Base-by-base conservation (phyloP, 2,113 vertebrate genomes). In the Muntiacus muntjak region DNA sequence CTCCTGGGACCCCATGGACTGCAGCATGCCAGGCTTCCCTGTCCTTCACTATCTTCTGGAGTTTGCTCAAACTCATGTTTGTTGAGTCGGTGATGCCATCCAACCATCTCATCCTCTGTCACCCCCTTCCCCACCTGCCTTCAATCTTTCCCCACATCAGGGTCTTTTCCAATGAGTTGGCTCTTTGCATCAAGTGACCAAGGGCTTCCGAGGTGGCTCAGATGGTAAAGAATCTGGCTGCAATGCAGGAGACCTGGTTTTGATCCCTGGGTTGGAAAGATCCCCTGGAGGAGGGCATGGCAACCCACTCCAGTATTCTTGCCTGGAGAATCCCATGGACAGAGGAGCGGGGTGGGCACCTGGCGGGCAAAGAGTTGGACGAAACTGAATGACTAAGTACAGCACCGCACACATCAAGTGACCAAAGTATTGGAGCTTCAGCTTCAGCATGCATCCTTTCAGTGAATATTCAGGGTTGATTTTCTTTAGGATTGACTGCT, bases 301-400 rank as follows among this genome's bases (percentile, higher is more conserved):
- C 64, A 36, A 71, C n/a, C 33, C 16, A 71, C 2, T 71, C n/a
- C 64, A 36, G 64, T 36, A 36, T 71, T 71, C 64, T 71, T 71
- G 5, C 64, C 8, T 36, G n/a, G 64, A 71, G 64, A 71, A 71
- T 71, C 17, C n/a, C 17, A 21, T 36, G 64, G n/a, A 71, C 64
- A 36, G 9, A 36, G 64, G 10, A 23, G 64, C n/a, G 9, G 6
- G n/a, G 19, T 0, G 0, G 9, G 64, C 19, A 23, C n/a, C 19
- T 50, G 12, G 47, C 47, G 12, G 13, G 1, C n/a, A 71, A 67
- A 67, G 64, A 36, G n/a, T 6, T 71, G n/a, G 64, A 71, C 17
- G 5, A 19, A 71, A 23, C n/a, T 36, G 2, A 71, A 19, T 36
- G n/a, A 36, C 33, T 71, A 21, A 71, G n/a, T 5, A 71, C n/a